phyloP scores from a whole-genome alignment of 2,888 invertebrate genomes.

The Peribatodes rhomboidaria region DNA sequence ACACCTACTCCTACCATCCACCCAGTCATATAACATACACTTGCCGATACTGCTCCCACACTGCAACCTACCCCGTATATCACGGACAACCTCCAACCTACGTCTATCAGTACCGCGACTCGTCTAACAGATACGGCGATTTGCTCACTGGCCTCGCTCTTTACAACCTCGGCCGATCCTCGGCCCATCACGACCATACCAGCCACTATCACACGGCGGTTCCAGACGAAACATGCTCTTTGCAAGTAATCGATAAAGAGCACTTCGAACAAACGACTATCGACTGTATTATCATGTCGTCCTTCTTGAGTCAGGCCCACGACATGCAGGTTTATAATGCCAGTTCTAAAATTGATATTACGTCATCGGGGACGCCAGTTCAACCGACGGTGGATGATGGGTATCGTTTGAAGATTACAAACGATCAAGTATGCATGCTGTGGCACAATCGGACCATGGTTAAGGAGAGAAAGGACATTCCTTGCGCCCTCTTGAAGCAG shows the following conservation, averaged over 20 bases:
- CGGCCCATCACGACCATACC: slow-evolving; percentile 56
- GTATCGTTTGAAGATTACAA: slow-evolving; percentile 61
- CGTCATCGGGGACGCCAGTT: slow-evolving; percentile 57
- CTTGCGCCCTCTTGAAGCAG: slow-evolving; percentile 71
- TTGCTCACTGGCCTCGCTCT: slow-evolving; percentile 75
- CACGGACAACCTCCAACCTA: slow-evolving; percentile 73
- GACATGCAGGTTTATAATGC: slow-evolving; percentile 46
- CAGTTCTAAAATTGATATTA: slow-evolving; percentile 66
- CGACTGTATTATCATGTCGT: slow-evolving; percentile 79
- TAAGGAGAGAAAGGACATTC: slow-evolving; percentile 64
- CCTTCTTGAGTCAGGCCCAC: slow-evolving; percentile 65
- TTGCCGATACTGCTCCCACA: slow-evolving; percentile 68
- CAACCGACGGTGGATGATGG: slow-evolving; percentile 55
- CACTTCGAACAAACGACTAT: slow-evolving; percentile 72
- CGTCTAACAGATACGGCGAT: slow-evolving; percentile 68
- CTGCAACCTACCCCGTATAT: slow-evolving; percentile 74
- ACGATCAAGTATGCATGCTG: slow-evolving; percentile 71
- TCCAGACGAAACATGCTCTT: slow-evolving; percentile 69
- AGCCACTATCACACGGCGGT: slow-evolving; percentile 61
- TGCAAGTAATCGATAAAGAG: slow-evolving; percentile 69
- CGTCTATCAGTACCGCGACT: slow-evolving; percentile 74
- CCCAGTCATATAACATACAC: slow-evolving; percentile 70
- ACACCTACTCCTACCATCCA: slow-evolving; percentile 76
- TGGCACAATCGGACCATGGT: slow-evolving; percentile 73
- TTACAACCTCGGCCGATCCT: slow-evolving; percentile 76